Base-by-base conservation (phyloP, 1,140 invertebrate genomes). In the Diachasma alloeum region DNA sequence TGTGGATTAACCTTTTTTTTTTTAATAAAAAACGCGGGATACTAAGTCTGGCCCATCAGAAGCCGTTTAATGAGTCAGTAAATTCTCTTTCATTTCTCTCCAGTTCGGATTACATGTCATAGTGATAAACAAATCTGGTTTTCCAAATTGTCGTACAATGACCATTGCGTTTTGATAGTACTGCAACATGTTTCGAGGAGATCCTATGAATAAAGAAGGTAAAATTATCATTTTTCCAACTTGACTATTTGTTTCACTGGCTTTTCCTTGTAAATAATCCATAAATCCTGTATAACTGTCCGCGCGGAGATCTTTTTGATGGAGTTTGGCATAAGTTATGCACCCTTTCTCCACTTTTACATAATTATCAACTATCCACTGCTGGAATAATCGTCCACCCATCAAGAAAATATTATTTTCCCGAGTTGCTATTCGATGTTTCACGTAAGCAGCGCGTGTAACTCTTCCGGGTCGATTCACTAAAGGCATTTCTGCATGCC, bases 131-230 rank as follows among this genome's bases (percentile, higher is more conserved):
- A 89, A 81, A 81, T 86, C 83, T 75, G 87, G 83, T 80, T 72
- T 76, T n/a, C 86, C 87, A 79, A 84, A 89, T 76, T 84, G 66
- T 67, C 85, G 76, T 15, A 90, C 89, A 77, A 89, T 90, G 13
- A 87, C 82, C 83, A 85, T 90, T 79, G 77, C 82, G 81, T 89
- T 85, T 79, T 87, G 87, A 75, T 81, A 79, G 77, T 87, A 84
- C 80, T 90, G 83, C 48, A 88, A 84, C 86, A 67, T 67, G 36
- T 67, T 67, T 36, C 67, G n/a, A 37, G 67, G 67, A 17, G 67
- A 69, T 26, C 67, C 67, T 15, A 31, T 69, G 67, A 69, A 69
- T 36, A 6, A 37, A 15, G 67, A 69, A 26, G 67, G 31, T 10
- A 69, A 36, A 37, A 69, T 36, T 15, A 69, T 39, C 31, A 69